phyloP scores from a whole-genome alignment of 1,140 invertebrate species.

The Macrobrachium rosenbergii region DNA sequence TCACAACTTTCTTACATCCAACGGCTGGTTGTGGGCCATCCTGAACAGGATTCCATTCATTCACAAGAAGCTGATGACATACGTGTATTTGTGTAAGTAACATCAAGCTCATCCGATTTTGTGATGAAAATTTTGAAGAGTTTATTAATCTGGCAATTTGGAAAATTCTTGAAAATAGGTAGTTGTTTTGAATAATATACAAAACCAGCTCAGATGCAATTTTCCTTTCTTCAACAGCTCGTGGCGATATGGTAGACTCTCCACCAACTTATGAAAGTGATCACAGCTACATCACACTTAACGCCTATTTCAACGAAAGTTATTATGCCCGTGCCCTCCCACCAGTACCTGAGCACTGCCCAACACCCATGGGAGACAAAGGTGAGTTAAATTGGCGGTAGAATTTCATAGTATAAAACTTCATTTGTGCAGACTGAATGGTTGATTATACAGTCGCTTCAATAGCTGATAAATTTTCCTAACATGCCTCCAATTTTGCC shows the following conservation, averaged over 20 bases:
- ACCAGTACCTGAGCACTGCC: constrained; percentile 70
- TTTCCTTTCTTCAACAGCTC: constrained; percentile 66
- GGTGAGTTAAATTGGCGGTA: constrained; percentile 26
- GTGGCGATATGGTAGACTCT: constrained; percentile 69
- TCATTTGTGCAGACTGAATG: too few species aligned
- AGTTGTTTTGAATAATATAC: background rate
- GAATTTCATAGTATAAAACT: too few species aligned
- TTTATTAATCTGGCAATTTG: background rate
- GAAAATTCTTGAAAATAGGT: background rate
- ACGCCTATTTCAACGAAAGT: constrained; percentile 69
- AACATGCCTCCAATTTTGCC: background rate
- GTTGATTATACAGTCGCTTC: background rate
- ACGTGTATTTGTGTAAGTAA: constrained; percentile 69
- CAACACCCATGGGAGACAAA: constrained; percentile 70
- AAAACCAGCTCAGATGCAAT: background rate
- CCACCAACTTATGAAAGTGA: constrained; percentile 68
- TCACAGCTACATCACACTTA: constrained; percentile 69
- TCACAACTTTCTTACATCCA: constrained; percentile 67
- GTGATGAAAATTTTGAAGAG: background rate
- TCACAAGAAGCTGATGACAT: constrained; percentile 67
- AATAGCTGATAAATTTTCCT: background rate
- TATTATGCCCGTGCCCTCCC: constrained; percentile 70
- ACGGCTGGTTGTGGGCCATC: constrained; percentile 68
- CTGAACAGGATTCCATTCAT: constrained; percentile 68
- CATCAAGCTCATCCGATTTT: background rate